These are phyloP conservation scores for Cremastobaeus sp. DNA, from an alignment of 2,888 invertebrate genomes.

Conservation along the genomic window DNA sequence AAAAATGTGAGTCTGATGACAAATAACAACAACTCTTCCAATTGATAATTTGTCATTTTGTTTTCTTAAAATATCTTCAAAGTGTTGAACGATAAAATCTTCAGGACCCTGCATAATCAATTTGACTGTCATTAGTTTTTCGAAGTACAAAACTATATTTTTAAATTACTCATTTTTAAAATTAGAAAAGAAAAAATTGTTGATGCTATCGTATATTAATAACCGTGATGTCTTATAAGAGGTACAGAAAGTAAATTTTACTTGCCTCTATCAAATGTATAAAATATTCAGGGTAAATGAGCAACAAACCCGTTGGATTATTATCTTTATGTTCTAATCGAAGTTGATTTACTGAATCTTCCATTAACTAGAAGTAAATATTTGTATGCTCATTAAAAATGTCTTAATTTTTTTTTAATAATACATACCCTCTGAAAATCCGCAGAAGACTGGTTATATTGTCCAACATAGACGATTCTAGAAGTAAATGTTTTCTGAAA, in stretches of 20 bases:
- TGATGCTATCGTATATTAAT: no score
- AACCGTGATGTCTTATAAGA: no score
- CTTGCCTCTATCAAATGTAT: slow-evolving; percentile 69
- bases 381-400: no score
- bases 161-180: no score
- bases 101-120: no score
- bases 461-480: slow-evolving; percentile 67
- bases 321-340: slow-evolving; percentile 60
- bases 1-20: slow-evolving; percentile 64
- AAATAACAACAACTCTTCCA: slow-evolving; percentile 12
- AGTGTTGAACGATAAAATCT: slow-evolving; percentile 56
- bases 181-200: no score
- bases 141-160: no score
- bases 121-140: no score
- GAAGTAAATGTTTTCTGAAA: slow-evolving; percentile 62
- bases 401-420: background rate
- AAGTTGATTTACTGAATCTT: slow-evolving; percentile 59
- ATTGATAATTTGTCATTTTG: no score
- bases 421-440: slow-evolving; percentile 49
- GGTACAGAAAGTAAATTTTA: no score
- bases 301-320: slow-evolving; percentile 65
- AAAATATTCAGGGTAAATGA: slow-evolving; percentile 68
- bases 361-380: slow-evolving; percentile 22
- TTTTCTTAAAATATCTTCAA: slow-evolving; percentile 51
- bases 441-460: slow-evolving; percentile 58